Base-by-base conservation (phyloP, 2,797 vertebrate species). In the Peromyscus melanophrys region DNA sequence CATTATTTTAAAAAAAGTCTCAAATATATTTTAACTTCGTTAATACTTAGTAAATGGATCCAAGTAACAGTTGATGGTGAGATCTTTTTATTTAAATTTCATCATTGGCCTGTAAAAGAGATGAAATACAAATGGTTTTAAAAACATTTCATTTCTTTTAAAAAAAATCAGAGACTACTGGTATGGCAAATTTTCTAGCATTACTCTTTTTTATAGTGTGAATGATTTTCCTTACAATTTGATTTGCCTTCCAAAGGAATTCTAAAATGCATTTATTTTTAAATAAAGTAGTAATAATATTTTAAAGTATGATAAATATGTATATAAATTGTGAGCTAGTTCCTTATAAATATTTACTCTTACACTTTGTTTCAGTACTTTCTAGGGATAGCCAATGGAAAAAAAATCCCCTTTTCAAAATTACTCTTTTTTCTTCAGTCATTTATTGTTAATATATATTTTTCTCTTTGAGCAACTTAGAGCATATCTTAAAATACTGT, bases 31-130 rank as follows among this genome's bases (percentile, higher is more conserved):
- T 87, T 90, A 77, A 78, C 21, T 9, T 43, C 82, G 69, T 71
- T 65, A 93, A 2, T n/a, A 77, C 13, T 82, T n/a, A 96, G 9
- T 77, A 78, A 89, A 92, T 75, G 83, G 25, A 8, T 94, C 52
- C 49, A 83, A 69, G 29, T 55, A 89, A 6, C 65, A 77, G 88
- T 85, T 95, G 63, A 43, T 95, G 63, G 12, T 63, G 69, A 94
- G 1, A 81, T 80, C n/a, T 31, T 89, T 97, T 95, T 91, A 96
- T 97, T 95, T 92, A 43, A 8, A 55, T 86, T 90, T 88, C 92
- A 86, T 76, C 31, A 57, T 83, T 86, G 85, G 69, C 84, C 95
- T 97, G 80, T 25, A 90, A 95, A 12, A 73, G 96, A 96, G 21
- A 94, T 80, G 29, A 97, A 97, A 96, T 75, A 75, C 1, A 89